A percentile compares a stretch with the other conserved stretches of the same genome.
These are phyloP conservation scores for Abrostola tripartita DNA, from an alignment of 2,888 invertebrate species.

Conservation along the genomic window DNA sequence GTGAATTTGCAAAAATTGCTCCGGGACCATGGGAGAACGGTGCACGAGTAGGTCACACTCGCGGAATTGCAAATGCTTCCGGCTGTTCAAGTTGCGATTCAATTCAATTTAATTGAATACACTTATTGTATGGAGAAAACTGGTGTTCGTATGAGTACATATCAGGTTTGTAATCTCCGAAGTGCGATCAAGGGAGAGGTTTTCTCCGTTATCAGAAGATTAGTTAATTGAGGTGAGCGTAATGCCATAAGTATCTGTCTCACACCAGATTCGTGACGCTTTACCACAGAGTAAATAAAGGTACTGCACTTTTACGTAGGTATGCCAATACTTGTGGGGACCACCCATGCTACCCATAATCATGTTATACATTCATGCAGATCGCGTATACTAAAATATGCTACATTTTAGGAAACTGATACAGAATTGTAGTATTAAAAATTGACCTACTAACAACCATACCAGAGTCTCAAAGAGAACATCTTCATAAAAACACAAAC, in stretches of 20 bases:
- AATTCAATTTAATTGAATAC: slow-evolving; percentile 1
- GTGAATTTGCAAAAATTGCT: slow-evolving; percentile 78
- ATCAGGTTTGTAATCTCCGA: too few species aligned
- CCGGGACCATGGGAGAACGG: slow-evolving; percentile 65
- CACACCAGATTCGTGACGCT: too few species aligned
- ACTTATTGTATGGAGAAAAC: neutral
- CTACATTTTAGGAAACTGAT: neutral
- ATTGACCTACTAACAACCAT: neutral
- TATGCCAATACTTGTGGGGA: too few species aligned
- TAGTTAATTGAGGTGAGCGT: too few species aligned
- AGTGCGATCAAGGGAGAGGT: too few species aligned
- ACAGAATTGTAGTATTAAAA: neutral
- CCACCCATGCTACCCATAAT: too few species aligned
- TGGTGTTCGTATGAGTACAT: neutral
- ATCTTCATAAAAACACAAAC: slow-evolving; percentile 9
- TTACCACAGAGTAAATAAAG: too few species aligned
- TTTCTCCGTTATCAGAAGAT: too few species aligned
- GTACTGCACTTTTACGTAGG: too few species aligned
- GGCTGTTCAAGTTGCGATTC: slow-evolving; percentile 25
- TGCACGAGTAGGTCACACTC: slow-evolving; percentile 17
- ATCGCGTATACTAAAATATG: too few species aligned
- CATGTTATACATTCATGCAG: too few species aligned
- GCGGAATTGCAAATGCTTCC: slow-evolving; percentile 24
- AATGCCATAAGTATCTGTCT: too few species aligned
- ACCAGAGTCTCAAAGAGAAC: slow-evolving; percentile 5